Conservation (phyloP, 2,797 vertebrate species). For the Gallirallus australis region DNA sequence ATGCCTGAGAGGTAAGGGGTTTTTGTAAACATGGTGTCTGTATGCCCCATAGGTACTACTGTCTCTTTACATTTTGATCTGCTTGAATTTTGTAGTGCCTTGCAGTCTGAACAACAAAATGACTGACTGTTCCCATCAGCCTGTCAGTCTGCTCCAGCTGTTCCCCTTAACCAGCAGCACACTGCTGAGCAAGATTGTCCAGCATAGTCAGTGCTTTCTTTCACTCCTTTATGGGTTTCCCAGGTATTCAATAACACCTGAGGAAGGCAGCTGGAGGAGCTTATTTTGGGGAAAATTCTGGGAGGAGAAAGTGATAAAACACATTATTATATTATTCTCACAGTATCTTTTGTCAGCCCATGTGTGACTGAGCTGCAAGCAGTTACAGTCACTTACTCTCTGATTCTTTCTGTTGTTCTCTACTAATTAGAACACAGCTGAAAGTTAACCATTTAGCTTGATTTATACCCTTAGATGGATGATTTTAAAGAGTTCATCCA, state of each 20-base stretch:
- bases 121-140: slow-evolving; percentile 30
- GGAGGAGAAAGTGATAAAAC: neutral
- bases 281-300: neutral
- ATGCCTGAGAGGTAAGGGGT: neutral
- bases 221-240: neutral
- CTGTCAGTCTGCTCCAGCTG: neutral
- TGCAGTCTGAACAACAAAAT: slow-evolving; percentile 3
- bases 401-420: slow-evolving; percentile 12
- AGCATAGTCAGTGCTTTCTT: neutral
- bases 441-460: slow-evolving; percentile 1
- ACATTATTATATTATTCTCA: neutral
- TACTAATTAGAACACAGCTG: slow-evolving; percentile 25
- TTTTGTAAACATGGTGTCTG: slow-evolving; percentile 5
- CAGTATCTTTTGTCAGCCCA: neutral
- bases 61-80: slow-evolving; percentile 41
- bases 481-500: slow-evolving; percentile 5
- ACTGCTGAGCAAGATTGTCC: neutral
- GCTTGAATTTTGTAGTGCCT: slow-evolving; percentile 1
- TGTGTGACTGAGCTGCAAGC: neutral
- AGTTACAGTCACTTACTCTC: slow-evolving; percentile 22
- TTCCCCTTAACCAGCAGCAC: neutral
- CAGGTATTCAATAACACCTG: neutral
- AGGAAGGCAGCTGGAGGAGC: neutral
- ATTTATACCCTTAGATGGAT: neutral
- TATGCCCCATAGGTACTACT: neutral